Conservation (phyloP, 2,797 vertebrate genomes). For the Eospalax fontanierii region DNA sequence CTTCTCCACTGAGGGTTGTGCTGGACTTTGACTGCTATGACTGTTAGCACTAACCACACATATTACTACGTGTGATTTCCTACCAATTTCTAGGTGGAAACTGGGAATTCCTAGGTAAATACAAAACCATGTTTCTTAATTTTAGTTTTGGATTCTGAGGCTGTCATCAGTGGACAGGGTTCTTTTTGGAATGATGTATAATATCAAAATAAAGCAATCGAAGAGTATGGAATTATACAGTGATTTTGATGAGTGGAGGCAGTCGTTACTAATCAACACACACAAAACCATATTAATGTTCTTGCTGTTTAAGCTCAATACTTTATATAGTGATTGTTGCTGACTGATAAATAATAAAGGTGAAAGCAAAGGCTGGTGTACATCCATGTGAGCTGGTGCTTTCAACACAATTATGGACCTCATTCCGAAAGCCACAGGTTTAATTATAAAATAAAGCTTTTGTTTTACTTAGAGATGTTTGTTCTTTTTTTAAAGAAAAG, state of each 20-base stretch:
- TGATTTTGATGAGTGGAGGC: constrained; percentile 55
- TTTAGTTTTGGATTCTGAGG: too few relatives aligned
- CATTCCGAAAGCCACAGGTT: constrained; percentile 59
- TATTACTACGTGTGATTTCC: neutral
- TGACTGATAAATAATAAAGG: constrained; percentile 34
- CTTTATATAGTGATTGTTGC: neutral
- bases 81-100: neutral
- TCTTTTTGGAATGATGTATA: too few relatives aligned
- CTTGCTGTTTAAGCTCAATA: constrained; percentile 2
- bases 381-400: constrained; percentile 22
- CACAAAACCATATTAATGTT: constrained; percentile 37
- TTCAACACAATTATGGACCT: constrained; percentile 76
- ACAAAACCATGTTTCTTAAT: too few relatives aligned
- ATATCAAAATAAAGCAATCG: constrained; percentile 49
- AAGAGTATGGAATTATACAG: neutral
- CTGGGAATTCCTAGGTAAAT: neutral
- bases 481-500: neutral
- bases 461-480: neutral
- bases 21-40: neutral
- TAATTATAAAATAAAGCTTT: constrained; percentile 76
- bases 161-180: too few relatives aligned
- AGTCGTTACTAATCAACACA: constrained; percentile 33
- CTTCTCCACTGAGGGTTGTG: neutral
- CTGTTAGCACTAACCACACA: neutral
- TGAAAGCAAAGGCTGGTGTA: constrained; percentile 54